Evolutionary conservation across 2,888 invertebrate genomes (phyloP), one percentile per base, ranked within the genome.

Genomic region (Lithophane leautieri): DNA sequence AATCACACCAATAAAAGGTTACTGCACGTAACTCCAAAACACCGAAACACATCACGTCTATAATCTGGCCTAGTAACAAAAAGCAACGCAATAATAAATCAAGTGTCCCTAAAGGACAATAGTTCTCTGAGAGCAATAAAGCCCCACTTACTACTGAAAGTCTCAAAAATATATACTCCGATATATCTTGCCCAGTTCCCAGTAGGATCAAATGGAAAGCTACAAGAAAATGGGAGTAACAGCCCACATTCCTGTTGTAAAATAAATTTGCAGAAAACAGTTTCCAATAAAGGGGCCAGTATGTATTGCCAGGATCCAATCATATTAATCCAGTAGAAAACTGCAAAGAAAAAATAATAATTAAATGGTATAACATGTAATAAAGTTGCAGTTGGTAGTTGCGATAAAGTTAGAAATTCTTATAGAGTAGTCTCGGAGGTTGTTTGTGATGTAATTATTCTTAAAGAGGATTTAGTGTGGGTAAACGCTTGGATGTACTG

Each of bases 161-260:
- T 78, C 82, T 94, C 90, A 79, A 93, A 92, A 25, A 88, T 71
- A 84, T 94, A 94, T 28, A 90, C 86, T 25, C 76, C 77, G 61
- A 92, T 82, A 87, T 94, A 95, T 79, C 84, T 87, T 16, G 80
- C 50, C 93, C 92, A 93, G 83, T 85, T 90, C 75, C 87, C 85
- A 4, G 81, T 83, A 9, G 91, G 89, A 81, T 93, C 90, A 78
- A 92, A 94, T 0, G 93, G 94, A 58, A 91, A 92, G 2, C 88
- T 89, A 77, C 91, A 92, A 44, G 88, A 88, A 61, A 93, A 92
- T 11, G 93, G 93, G 1, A 94, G 81, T n/a, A 87, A 72, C 28
- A 91, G 78, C 42, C 87, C 88, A 54, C 75, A 82, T 40, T 93
- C 89, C 75, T 93, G 87, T n/a, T 89, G 84, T 56, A 92, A 82